Evolutionary conservation across 2,888 invertebrate species (phyloP).

Genomic region (Philereme vetulata): DNA sequence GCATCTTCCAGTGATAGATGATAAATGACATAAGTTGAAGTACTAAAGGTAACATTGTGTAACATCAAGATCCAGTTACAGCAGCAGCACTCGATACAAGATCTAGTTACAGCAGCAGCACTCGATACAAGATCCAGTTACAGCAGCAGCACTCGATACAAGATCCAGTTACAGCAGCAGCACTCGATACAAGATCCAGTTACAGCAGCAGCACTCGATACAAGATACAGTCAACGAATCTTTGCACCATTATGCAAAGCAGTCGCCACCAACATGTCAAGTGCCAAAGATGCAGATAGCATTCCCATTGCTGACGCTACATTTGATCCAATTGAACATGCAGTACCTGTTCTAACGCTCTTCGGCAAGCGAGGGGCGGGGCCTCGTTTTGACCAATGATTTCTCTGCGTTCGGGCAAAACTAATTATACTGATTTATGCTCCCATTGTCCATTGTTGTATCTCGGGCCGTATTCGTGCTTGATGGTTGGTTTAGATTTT

Average conservation of each 20-base stretch:
- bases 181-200: too few relatives aligned
- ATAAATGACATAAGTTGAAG: too few relatives aligned
- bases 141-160: too few relatives aligned
- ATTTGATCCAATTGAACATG: constrained; percentile 69
- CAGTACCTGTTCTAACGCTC: constrained; percentile 70
- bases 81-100: too few relatives aligned
- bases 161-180: too few relatives aligned
- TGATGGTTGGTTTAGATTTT: constrained; percentile 31
- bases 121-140: too few relatives aligned
- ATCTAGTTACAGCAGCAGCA: too few relatives aligned
- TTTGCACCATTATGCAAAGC: constrained; percentile 6
- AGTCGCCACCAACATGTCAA: constrained; percentile 9
- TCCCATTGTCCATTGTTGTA: constrained; percentile 95
- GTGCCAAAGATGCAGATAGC: constrained; percentile 24
- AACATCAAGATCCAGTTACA: too few relatives aligned
- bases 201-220: too few relatives aligned
- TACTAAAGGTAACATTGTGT: too few relatives aligned
- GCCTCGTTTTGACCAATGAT: constrained; percentile 86
- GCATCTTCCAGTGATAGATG: too few relatives aligned
- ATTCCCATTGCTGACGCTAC: constrained; percentile 67
- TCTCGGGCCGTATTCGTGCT: constrained; percentile 74
- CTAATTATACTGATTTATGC: constrained; percentile 98
- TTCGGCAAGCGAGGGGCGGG: constrained; percentile 81
- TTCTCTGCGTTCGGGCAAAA: constrained; percentile 85
- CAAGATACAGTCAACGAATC: neutral